Evolutionary conservation across 2,113 vertebrate genomes (phyloP), one percentile per base, ranked within the genome.

Genomic region (Neolamprologus fasciatus): DNA sequence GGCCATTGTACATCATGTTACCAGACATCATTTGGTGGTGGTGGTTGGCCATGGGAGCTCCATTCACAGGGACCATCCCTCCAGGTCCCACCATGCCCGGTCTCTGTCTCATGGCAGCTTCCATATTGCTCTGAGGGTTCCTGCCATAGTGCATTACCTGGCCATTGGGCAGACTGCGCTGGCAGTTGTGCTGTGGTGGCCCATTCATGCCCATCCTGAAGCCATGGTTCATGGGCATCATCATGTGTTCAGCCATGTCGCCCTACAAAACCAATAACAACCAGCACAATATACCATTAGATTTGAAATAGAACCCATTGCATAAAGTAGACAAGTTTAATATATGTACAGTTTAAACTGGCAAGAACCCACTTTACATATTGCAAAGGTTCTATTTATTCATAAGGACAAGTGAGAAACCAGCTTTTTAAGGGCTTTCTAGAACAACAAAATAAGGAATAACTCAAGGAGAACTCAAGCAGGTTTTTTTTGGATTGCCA

Each of bases 161-260:
- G 7, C 94, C 83, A 7, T 95, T 92, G 11, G 95, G 91, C 63
- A 96, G 2, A 82, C 92, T 86, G 95, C 97, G 45, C 80, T 96
- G 95, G 6, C 96, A 97, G 63, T 93, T 95, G 89, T 97, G 97
- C 42, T 97, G 97, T 11, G 95, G 96, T 7, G 96, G 96, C 53
- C 94, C 96, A 1, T 93, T 97, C 96, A 97, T 95, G 14, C 97
- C 96, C 97, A 98, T 95, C 91, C 97, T 95, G 94, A 97, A 97
- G 93, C 96, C 92, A 88, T 98, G 98, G 95, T 95, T 96, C 97
- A 98, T 96, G 54, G 98, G 93, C 96, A 99, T 97, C 98, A 98
- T 97, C 97, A 98, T 97, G 87, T 98, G 98, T 91, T 99, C 98
- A 2, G 97, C 97, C 98, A 99, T 99, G 81, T 81, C 23, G 57